These are phyloP conservation scores for Spinus pinus DNA, from an alignment of 2,797 vertebrate species.

Conservation along the genomic window DNA sequence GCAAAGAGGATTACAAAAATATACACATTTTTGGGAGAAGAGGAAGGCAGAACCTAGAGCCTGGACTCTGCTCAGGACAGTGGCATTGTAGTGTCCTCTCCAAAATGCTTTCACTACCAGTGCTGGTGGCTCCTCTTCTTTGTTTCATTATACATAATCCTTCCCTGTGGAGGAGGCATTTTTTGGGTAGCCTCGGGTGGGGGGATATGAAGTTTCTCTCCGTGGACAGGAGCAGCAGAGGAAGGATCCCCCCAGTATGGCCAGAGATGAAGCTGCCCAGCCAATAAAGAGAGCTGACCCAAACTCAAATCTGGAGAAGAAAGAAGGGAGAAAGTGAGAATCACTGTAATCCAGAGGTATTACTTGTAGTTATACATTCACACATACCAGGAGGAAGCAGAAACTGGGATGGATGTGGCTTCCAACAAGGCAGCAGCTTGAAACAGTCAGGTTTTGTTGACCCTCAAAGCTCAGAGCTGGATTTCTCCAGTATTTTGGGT, in stretches of 20 bases:
- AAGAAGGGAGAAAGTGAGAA: not conserved
- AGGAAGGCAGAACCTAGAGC: slow-evolving; percentile 37
- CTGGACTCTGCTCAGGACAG: slow-evolving; percentile 36
- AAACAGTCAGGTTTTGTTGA: not conserved
- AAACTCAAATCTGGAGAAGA: slow-evolving; percentile 81
- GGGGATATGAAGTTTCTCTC: slow-evolving; percentile 76
- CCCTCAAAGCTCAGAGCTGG: not conserved
- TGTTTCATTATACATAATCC: slow-evolving; percentile 81
- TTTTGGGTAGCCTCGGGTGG: slow-evolving; percentile 76
- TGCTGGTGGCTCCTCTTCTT: not conserved
- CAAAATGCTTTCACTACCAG: slow-evolving; percentile 26
- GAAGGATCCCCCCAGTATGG: slow-evolving; percentile 82
- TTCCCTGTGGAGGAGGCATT: slow-evolving; percentile 72
- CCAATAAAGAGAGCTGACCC: slow-evolving; percentile 89
- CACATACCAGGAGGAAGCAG: not conserved
- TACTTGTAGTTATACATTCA: not conserved
- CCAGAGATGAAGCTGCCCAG: slow-evolving; percentile 85
- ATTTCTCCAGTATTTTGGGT: not conserved
- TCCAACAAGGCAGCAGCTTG: not conserved
- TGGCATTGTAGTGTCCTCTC: slow-evolving; percentile 52
- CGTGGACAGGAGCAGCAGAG: slow-evolving; percentile 82
- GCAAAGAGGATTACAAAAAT: slow-evolving; percentile 63
- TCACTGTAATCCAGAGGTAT: not conserved
- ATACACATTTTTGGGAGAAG: slow-evolving; percentile 53
- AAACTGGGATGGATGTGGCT: not conserved